Conservation (phyloP, 23 tunicate genomes). For the Corella eumyota region DNA sequence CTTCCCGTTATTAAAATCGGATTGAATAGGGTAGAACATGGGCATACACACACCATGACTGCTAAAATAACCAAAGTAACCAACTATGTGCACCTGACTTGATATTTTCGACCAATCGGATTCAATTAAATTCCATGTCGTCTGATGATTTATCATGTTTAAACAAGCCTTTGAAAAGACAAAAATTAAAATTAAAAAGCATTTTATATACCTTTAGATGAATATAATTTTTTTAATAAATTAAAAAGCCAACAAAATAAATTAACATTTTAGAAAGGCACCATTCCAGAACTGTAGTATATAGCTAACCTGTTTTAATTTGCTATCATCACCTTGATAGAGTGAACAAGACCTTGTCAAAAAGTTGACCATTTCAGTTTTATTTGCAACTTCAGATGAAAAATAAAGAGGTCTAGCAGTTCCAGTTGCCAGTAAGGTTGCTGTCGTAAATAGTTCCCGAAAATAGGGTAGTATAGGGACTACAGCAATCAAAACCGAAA, state of each 20-base stretch:
- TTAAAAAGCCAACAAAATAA: too few relatives aligned
- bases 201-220: too few relatives aligned
- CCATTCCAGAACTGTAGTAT: too few relatives aligned
- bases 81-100: neutral
- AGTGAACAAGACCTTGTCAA: slow-evolving; percentile 16
- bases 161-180: neutral
- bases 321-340: neutral
- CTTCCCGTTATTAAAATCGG: neutral
- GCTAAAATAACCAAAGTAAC: slow-evolving; percentile 36
- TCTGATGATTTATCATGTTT: neutral
- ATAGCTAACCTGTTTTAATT: too few relatives aligned
- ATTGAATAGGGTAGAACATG: neutral
- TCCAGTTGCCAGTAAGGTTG: slow-evolving; percentile 3
- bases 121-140: slow-evolving; percentile 1
- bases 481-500: slow-evolving; percentile 6
- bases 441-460: slow-evolving; percentile 23
- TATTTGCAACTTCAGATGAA: slow-evolving; percentile 10
- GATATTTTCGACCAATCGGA: neutral
- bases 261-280: too few relatives aligned
- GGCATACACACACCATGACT: slow-evolving; percentile 41
- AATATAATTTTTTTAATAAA: too few relatives aligned
- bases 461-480: slow-evolving; percentile 8
- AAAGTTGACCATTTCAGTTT: slow-evolving; percentile 9
- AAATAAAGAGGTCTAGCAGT: slow-evolving; percentile 11
- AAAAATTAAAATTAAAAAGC: neutral